Conservation (phyloP, 2,113 vertebrate genomes). For the Callaeas wilsoni region DNA sequence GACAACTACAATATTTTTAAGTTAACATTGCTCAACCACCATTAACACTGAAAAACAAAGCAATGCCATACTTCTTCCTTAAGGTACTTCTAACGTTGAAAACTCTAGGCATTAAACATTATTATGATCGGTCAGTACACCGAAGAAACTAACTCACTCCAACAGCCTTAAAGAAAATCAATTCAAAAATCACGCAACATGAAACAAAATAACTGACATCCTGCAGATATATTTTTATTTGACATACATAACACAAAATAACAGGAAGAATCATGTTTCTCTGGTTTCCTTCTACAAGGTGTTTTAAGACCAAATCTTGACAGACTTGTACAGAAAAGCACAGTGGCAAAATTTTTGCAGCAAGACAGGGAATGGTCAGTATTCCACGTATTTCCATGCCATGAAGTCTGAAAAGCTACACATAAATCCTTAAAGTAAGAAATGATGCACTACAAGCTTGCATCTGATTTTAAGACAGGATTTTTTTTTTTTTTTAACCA, state of each 20-base stretch:
- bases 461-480: not conserved
- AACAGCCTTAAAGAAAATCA: not conserved
- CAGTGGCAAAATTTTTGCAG: not conserved
- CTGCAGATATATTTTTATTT: not conserved
- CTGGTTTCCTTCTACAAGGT: not conserved
- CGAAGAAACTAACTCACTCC: not conserved
- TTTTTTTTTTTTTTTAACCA: not conserved
- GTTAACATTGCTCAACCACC: not conserved
- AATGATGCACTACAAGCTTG: not conserved
- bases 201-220: not conserved
- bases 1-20: not conserved
- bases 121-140: not conserved
- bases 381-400: not conserved
- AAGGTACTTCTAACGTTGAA: not conserved
- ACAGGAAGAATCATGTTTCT: not conserved
- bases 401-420: not conserved
- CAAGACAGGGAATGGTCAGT: not conserved
- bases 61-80: not conserved
- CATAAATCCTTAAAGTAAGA: not conserved
- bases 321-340: not conserved
- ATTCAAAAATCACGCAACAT: not conserved
- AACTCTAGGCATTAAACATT: not conserved
- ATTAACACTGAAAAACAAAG: not conserved
- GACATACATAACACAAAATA: not conserved
- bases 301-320: not conserved